These are phyloP conservation scores for Lathamus discolor DNA, from an alignment of 2,113 vertebrate genomes.

Conservation along the genomic window DNA sequence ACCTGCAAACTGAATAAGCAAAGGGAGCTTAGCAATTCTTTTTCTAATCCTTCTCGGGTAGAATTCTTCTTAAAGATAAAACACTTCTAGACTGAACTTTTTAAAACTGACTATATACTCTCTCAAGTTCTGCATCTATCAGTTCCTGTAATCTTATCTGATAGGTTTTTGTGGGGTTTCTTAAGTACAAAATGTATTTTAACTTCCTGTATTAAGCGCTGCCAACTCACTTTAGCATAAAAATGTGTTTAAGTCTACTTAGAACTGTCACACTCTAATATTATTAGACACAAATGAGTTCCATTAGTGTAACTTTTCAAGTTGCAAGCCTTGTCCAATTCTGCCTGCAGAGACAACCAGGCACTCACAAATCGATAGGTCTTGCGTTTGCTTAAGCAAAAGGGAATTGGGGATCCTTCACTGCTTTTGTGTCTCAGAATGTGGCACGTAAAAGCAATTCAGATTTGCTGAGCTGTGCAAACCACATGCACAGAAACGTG, in stretches of 20 bases:
- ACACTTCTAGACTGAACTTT: background rate
- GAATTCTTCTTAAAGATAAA: background rate
- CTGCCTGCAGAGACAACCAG: background rate
- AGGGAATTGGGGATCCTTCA: background rate
- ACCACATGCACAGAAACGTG: background rate
- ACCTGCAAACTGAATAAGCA: background rate
- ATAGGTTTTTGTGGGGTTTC: background rate
- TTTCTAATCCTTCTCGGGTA: background rate
- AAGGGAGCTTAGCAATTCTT: background rate
- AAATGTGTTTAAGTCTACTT: background rate
- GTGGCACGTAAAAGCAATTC: background rate
- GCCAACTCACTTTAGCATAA: slow-evolving; percentile 6
- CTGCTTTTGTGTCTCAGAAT: background rate
- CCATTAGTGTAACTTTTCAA: background rate
- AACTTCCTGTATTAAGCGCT: slow-evolving; percentile 1
- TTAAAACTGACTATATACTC: background rate
- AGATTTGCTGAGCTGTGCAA: background rate
- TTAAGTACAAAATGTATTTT: background rate
- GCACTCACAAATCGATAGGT: background rate
- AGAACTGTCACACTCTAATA: background rate
- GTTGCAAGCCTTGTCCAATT: background rate
- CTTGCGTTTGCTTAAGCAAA: background rate
- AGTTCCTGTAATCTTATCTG: background rate
- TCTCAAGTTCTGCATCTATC: background rate
- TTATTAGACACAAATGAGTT: background rate